Base-by-base conservation (phyloP, 1,140 invertebrate genomes). In the Heliothis subflexa region DNA sequence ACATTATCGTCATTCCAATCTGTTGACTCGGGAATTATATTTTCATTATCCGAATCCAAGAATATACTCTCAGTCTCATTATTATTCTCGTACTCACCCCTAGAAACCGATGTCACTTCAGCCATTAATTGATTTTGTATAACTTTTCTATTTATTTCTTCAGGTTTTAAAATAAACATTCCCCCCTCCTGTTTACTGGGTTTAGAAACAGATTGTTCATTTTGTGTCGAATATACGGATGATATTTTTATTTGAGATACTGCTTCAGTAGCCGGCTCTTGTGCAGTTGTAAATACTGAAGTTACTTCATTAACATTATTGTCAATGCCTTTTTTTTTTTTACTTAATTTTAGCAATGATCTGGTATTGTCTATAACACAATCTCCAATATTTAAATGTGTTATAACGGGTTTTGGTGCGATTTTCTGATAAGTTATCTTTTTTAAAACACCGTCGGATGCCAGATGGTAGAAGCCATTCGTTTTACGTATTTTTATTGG, bases 141-240 rank as follows among this genome's bases (percentile, higher is more conserved):
- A 11, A 85, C 78, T 81, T 85, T 86, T 83, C 89, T 88, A 79
- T 93, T 93, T n/a, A 94, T 94, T 87, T 94, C 91, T 86, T 93
- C 91, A 10, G 93, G 91, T 87, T 94, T 93, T 77, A 93, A 83
- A 72, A 93, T 79, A 79, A 91, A 86, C 91, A 93, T 93, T 16
- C 88, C 82, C 33, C 73, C 59, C 79, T 88, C 84, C 12, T 33
- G 52, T 49, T 25, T 68, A 5, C 2, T 55, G 21, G 28, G 11
- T 47, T 18, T 66, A 47, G 28, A 3, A 21, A 13, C 25, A 13
- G 55, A 14, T 71, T 81, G 82, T 66, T 79, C 81, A 57, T 76
- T 64, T 25, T 78, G 62, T 71, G 59, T 71, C 10, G 78, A 72
- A 81, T 74, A 85, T 49, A 66, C 80, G 40, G 80, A 45, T 13